Evolutionary conservation across 1,140 invertebrate species (phyloP).

Genomic region (Ostrea edulis): DNA sequence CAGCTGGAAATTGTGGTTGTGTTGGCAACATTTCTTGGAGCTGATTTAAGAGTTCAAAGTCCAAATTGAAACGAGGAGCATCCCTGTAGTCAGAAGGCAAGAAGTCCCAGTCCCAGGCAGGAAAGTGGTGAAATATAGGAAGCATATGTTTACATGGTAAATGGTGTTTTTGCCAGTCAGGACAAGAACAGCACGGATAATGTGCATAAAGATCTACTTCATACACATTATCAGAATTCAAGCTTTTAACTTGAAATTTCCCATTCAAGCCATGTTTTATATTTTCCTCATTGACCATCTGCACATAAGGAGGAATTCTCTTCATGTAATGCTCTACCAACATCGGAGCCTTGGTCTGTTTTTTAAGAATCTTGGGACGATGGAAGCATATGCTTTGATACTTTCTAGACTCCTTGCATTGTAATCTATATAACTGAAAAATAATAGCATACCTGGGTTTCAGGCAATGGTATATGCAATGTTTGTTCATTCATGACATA

Average conservation of each 20-base stretch:
- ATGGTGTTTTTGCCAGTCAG: conserved; percentile 42
- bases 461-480: too few species aligned
- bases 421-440: conserved; percentile 30
- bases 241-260: conserved; percentile 17
- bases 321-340: conserved; percentile 14
- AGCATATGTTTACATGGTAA: conserved; percentile 50
- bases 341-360: conserved; percentile 29
- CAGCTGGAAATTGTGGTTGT: too few species aligned
- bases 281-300: not conserved
- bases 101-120: conserved; percentile 19
- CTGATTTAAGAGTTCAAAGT: not conserved
- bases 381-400: not conserved
- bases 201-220: not conserved
- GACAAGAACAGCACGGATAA: not conserved
- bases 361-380: not conserved
- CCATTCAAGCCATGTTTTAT: not conserved
- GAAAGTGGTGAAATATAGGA: conserved; percentile 24
- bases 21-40: too few species aligned
- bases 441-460: not conserved
- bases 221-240: conserved; percentile 20
- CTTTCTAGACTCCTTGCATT: not conserved
- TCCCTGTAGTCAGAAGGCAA: not conserved
- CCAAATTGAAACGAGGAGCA: conserved; percentile 41
- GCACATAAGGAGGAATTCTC: not conserved
- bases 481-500: too few species aligned